Conservation (phyloP, 37 sponge, comb jelly and placozoan species). For the Spongilla lacustris region DNA sequence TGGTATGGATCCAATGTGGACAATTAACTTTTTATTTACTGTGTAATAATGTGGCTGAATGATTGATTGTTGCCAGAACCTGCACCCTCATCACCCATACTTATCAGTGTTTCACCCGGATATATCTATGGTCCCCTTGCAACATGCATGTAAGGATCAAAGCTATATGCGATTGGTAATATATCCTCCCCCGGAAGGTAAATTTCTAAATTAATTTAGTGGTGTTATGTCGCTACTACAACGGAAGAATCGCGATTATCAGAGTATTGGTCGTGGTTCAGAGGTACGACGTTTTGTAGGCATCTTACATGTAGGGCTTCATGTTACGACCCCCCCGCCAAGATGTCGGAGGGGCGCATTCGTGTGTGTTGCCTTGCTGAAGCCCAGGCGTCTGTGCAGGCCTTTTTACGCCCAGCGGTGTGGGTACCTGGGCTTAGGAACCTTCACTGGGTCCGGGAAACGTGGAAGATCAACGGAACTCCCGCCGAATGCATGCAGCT, state of each 20-base stretch:
- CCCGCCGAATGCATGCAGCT: slow-evolving; percentile 32
- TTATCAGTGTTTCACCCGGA: too few species aligned
- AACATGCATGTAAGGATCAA: neutral
- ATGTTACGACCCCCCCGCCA: too few species aligned
- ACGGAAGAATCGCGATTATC: neutral
- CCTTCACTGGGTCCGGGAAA: slow-evolving; percentile 61
- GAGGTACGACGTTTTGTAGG: neutral
- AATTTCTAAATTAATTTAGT: neutral
- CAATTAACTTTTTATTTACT: too few species aligned
- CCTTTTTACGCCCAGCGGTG: slow-evolving; percentile 66
- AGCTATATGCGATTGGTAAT: too few species aligned
- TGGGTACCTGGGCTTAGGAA: slow-evolving; percentile 77
- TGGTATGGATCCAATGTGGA: too few species aligned
- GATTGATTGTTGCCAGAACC: too few species aligned
- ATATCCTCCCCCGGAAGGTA: neutral
- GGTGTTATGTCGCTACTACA: neutral
- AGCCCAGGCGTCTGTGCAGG: slow-evolving; percentile 72
- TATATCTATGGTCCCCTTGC: neutral
- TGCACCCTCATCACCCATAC: too few species aligned
- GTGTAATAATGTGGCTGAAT: too few species aligned
- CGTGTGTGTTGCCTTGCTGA: slow-evolving; percentile 36
- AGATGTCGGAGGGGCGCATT: neutral
- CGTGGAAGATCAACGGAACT: slow-evolving; percentile 38
- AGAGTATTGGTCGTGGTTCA: neutral
- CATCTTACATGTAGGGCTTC: neutral